Evolutionary conservation across 2,888 invertebrate genomes (phyloP).

Genomic region (Hyles lineata): DNA sequence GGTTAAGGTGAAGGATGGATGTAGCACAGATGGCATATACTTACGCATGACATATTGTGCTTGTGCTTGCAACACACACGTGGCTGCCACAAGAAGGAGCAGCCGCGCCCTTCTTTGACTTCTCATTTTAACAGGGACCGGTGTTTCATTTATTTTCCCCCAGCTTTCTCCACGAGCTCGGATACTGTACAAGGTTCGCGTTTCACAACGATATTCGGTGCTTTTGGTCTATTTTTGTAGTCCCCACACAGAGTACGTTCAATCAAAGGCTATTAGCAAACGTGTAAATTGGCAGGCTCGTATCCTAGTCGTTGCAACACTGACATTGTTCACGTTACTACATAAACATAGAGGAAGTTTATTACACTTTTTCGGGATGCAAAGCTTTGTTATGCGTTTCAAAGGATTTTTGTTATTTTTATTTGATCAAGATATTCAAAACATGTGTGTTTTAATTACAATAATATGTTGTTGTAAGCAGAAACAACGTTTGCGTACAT

Average conservation of each 20-base stretch:
- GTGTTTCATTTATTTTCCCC: slow-evolving; percentile 55
- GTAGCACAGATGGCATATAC: slow-evolving; percentile 48
- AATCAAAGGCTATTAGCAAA: slow-evolving; percentile 36
- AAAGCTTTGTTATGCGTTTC: background rate
- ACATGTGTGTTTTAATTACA: background rate
- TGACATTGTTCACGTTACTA: slow-evolving; percentile 29
- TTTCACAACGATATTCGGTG: slow-evolving; percentile 34
- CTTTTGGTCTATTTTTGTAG: slow-evolving; percentile 35
- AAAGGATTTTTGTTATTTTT: background rate
- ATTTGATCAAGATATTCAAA: background rate
- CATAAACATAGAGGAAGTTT: slow-evolving; percentile 8
- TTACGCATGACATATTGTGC: slow-evolving; percentile 64
- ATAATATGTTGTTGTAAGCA: background rate
- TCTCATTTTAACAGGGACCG: slow-evolving; percentile 57
- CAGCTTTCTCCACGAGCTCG: slow-evolving; percentile 39
- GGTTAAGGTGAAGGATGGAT: background rate
- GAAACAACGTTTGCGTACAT: too few species aligned
- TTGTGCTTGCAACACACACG: slow-evolving; percentile 46
- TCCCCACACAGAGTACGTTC: slow-evolving; percentile 49
- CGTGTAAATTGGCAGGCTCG: slow-evolving; percentile 38
- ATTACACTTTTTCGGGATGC: slow-evolving; percentile 10
- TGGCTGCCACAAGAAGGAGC: slow-evolving; percentile 57
- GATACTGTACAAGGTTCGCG: slow-evolving; percentile 49
- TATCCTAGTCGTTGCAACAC: slow-evolving; percentile 36
- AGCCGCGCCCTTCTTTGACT: slow-evolving; percentile 57